Base-by-base conservation (phyloP, 1,140 invertebrate species). In the Drosophila truncata region DNA sequence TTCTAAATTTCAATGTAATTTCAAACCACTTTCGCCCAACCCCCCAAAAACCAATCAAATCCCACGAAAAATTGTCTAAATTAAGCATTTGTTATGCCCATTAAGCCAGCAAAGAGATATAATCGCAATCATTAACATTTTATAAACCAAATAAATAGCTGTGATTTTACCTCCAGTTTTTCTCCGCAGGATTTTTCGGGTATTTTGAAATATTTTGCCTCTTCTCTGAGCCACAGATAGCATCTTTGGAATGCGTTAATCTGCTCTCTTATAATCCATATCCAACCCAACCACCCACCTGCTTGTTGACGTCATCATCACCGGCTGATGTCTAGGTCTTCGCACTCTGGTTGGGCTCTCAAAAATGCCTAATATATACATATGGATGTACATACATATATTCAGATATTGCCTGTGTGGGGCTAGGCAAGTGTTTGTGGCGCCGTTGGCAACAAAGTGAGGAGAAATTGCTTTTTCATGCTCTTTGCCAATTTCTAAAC, bases 381-480 rank as follows among this genome's bases (percentile, higher is more conserved):
- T 9, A 25, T 5, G 16, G 7, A 35, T 35, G 11, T 14, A 20
- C 4, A 16, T 0, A 41, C 2, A 52, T 27, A 39, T 69, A 49
- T 50, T 37, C 62, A 16, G 20, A 66, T 13, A 54, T 33, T 27
- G 29, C 13, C 10, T 47, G 64, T 47, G 64, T 46, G 64, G 49
- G 46, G n/a, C 29, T 33, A 52, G 49, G 18, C 31, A 69, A 69
- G 64, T 71, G 64, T 37, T 71, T 66, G 54, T 70, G 69, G 69
- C 69, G 69, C 69, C 65, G 41, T 71, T 72, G 52, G 69, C 65
- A 72, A 72, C 69, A 71, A 49, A 71, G 41, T 59, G 25, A 16
- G 4, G n/a, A 58, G 25, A 35, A 57, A 70, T 35, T 14, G 37
- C 47, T 37, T 42, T 67, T 65, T 41, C 37, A 54, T 46, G 61